Percentiles rank a stretch among this genome's conserved stretches.
Evolutionary conservation across 2,797 vertebrate genomes (phyloP).

Genomic region (Scarus forsteni): DNA sequence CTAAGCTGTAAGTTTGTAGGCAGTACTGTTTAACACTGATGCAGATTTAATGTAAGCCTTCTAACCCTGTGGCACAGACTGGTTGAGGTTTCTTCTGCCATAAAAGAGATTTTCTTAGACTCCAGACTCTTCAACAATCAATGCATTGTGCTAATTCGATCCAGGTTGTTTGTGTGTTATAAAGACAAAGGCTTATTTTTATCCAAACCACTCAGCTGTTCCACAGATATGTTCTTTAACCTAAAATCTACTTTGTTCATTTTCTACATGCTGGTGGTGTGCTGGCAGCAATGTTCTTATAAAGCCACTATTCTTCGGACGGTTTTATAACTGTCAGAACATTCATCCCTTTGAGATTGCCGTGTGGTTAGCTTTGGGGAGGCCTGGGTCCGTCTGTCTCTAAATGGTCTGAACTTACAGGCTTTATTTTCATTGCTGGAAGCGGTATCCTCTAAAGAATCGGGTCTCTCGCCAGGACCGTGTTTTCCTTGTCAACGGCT

Average conservation of each 20-base stretch:
- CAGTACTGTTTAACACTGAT: too few relatives aligned
- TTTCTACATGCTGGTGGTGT: conserved; percentile 16
- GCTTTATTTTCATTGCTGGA: conserved; percentile 78
- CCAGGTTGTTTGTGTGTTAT: conserved; percentile 5
- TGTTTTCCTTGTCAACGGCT: conserved; percentile 81
- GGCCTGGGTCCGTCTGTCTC: conserved; percentile 54
- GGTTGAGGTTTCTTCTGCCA: neutral
- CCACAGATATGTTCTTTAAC: conserved; percentile 26
- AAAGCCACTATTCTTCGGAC: conserved; percentile 65
- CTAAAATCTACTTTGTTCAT: conserved; percentile 12
- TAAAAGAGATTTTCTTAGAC: neutral
- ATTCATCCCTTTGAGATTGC: conserved; percentile 53
- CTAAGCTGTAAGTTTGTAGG: too few relatives aligned
- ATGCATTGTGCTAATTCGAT: conserved; percentile 10
- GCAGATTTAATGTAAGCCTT: too few relatives aligned
- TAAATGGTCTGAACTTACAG: conserved; percentile 57
- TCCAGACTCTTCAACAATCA: neutral
- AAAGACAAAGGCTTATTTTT: conserved; percentile 19
- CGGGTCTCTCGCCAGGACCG: conserved; percentile 53
- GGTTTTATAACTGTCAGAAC: conserved; percentile 61
- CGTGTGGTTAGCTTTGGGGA: conserved; percentile 55
- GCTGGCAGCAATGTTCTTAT: conserved; percentile 35
- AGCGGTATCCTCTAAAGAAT: conserved; percentile 55
- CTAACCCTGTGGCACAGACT: neutral
- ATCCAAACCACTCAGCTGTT: neutral